phyloP scores from a whole-genome alignment of 2,888 invertebrate genomes.

The Philereme transversata region DNA sequence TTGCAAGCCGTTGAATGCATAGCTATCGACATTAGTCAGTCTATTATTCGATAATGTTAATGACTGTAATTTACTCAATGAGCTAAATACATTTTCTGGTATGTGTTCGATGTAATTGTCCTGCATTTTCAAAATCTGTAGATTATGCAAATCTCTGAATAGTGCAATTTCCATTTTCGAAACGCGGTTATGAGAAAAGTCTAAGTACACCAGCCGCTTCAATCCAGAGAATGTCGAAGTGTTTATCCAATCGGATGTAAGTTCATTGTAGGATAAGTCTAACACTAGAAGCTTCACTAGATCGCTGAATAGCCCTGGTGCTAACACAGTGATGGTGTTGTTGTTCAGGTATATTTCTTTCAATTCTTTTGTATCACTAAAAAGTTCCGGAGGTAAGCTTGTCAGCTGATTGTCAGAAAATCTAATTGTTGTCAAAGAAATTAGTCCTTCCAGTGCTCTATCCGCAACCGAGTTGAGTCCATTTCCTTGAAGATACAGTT shows the following conservation, averaged over 20 bases:
- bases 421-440: conserved; percentile 88
- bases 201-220: conserved; percentile 89
- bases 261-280: conserved; percentile 90
- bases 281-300: conserved; percentile 89
- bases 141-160: conserved; percentile 90
- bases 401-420: conserved; percentile 92
- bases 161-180: conserved; percentile 89
- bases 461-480: conserved; percentile 90
- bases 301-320: conserved; percentile 91
- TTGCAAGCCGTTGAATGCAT: conserved; percentile 90
- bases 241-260: conserved; percentile 93
- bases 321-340: conserved; percentile 91
- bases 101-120: conserved; percentile 91
- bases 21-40: conserved; percentile 89
- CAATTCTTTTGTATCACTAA: conserved; percentile 90
- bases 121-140: conserved; percentile 91
- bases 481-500: conserved; percentile 90
- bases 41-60: conserved; percentile 92
- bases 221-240: conserved; percentile 91
- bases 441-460: conserved; percentile 90
- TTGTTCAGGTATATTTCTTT: conserved; percentile 92
- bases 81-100: conserved; percentile 90
- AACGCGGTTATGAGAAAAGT: conserved; percentile 90
- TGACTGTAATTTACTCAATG: conserved; percentile 91
- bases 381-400: conserved; percentile 92